Percentiles rank a stretch among this genome's conserved stretches.
Conservation (phyloP, 2,113 vertebrate genomes). For the Carettochelys insculpta region DNA sequence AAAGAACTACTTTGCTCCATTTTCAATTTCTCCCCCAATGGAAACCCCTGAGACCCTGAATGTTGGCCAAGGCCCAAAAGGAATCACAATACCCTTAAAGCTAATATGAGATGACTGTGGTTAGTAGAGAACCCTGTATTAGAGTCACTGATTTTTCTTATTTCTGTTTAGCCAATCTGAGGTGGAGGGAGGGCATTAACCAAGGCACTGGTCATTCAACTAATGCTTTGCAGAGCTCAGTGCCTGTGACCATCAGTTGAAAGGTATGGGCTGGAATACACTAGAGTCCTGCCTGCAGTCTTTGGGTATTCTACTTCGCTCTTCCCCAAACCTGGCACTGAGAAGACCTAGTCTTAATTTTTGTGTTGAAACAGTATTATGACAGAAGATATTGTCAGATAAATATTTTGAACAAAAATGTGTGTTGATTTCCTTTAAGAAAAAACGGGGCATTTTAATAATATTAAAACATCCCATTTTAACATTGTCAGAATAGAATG, state of each 20-base stretch:
- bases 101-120: background rate
- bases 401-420: background rate
- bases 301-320: background rate
- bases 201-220: background rate
- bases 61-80: background rate
- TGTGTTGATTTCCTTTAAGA: background rate
- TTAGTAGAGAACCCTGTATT: background rate
- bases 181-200: background rate
- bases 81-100: accelerated
- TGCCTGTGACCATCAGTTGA: background rate
- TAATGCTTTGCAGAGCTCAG: background rate
- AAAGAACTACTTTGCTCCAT: background rate
- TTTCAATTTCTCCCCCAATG: background rate
- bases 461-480: background rate
- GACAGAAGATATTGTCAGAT: background rate
- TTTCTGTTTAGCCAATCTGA: background rate
- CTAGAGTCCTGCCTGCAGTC: background rate
- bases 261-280: background rate
- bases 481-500: background rate
- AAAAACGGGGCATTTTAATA: background rate
- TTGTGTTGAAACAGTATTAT: background rate
- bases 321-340: background rate
- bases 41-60: background rate
- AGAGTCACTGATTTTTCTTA: background rate
- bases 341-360: background rate